Percentiles rank a stretch among this genome's conserved stretches.
These are phyloP conservation scores for Chaenogobius annularis DNA, from an alignment of 2,113 vertebrate species.

Conservation along the genomic window DNA sequence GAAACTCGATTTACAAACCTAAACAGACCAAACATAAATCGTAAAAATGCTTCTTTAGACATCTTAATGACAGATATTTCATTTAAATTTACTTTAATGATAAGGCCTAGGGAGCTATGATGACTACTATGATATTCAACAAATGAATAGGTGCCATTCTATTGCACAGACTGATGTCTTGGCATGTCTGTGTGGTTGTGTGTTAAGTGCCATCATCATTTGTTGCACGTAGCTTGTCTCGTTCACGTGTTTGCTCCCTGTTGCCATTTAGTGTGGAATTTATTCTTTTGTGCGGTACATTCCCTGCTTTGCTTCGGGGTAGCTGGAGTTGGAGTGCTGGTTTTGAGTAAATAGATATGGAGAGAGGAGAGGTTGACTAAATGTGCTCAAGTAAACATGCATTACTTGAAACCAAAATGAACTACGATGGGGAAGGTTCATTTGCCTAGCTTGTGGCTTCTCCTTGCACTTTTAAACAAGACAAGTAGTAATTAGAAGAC, in stretches of 20 bases:
- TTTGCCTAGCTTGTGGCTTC: slow-evolving; percentile 49
- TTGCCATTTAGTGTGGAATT: slow-evolving; percentile 44
- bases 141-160: slow-evolving; percentile 7
- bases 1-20: background rate
- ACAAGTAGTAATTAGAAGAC: slow-evolving; percentile 57
- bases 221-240: slow-evolving; percentile 13
- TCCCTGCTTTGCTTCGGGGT: slow-evolving; percentile 47
- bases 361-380: slow-evolving; percentile 49
- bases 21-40: slow-evolving; percentile 9
- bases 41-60: slow-evolving; percentile 9
- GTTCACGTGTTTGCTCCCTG: slow-evolving; percentile 31
- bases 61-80: slow-evolving; percentile 24
- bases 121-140: slow-evolving; percentile 40
- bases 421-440: slow-evolving; percentile 51
- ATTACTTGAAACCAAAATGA: slow-evolving; percentile 59
- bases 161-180: background rate
- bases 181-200: background rate
- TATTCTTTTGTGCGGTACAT: slow-evolving; percentile 48
- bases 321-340: slow-evolving; percentile 44
- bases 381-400: slow-evolving; percentile 62
- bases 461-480: slow-evolving; percentile 56
- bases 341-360: slow-evolving; percentile 51
- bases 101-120: slow-evolving; percentile 14
- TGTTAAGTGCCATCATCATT: slow-evolving; percentile 19
- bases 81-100: slow-evolving; percentile 31